Evolutionary conservation across 1,140 invertebrate species (phyloP), one percentile per base, ranked within the genome.

Genomic region (Drosophila erecta): DNA sequence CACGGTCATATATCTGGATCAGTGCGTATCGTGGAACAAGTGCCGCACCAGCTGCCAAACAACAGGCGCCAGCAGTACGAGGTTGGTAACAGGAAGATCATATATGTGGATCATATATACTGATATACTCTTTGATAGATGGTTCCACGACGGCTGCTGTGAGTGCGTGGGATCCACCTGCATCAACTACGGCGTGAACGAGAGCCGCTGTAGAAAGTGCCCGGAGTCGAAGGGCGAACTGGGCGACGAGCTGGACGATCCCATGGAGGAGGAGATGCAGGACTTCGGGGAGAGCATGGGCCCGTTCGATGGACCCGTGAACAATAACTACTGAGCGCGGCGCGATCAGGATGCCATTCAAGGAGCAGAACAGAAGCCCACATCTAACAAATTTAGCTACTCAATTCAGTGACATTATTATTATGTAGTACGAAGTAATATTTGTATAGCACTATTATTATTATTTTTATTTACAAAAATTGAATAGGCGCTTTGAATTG

Each of bases 61-160:
- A 37, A 92, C 87, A 44, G 91, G 91, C 27, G 91, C 91, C 38
- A 91, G 89, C 77, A 92, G 91, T 49, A 91, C 81, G 41, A 87
- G 30, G 30, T 30, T 30, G 91, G 91, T 92, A 43, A 37, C 47
- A n/a, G 40, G 12, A n/a, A 15, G 6, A 27, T n/a, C 6, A 44
- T n/a, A 22, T 44, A 11, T 38, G 14, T 38, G 3, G 14, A 14
- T 14, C 14, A 14, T 17, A 17, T 17, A 17, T 17, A 22, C 10
- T 12, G 0, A 22, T 12, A 8, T 15, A 8, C 14, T 10, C 7
- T 30, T n/a, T 27, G 12, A 43, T 27, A 92, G 98, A 90, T 98
- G 97, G 97, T 99, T 99, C 93, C 97, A 98, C 92, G 96, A 98
- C 92, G 98, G 97, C 2, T 99, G 98, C 86, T 99, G 98, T 92